Conservation (phyloP, 2,113 vertebrate species). For the Hymenochirus boettgeri region DNA sequence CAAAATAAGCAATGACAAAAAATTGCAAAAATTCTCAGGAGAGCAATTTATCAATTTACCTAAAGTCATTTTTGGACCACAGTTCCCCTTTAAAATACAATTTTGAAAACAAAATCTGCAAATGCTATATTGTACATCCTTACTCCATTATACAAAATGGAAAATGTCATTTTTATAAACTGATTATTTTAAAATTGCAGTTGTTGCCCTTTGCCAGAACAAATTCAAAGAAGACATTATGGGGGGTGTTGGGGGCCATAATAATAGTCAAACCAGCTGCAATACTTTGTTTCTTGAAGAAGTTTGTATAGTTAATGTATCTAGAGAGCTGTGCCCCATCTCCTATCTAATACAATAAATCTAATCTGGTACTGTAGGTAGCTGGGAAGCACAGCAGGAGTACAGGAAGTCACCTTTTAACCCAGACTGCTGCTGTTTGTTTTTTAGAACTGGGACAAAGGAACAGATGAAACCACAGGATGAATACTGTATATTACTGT, state of each 20-base stretch:
- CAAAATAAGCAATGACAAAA: no score
- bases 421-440: constrained; percentile 84
- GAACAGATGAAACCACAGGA: constrained; percentile 66
- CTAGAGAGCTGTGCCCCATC: constrained; percentile 15
- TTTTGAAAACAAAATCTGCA: no score
- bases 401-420: constrained; percentile 93
- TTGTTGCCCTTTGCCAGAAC: background rate
- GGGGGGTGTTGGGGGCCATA: background rate
- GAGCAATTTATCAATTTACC: no score
- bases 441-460: constrained; percentile 68
- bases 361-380: constrained; percentile 77
- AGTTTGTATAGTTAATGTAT: constrained; percentile 2
- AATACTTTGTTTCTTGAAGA: background rate
- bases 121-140: no score
- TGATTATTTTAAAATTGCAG: background rate
- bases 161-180: background rate
- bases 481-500: no score
- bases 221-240: background rate
- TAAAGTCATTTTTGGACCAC: no score
- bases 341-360: constrained; percentile 70
- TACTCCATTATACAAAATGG: background rate
- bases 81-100: no score
- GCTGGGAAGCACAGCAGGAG: constrained; percentile 89
- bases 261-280: background rate
- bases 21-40: no score